Base-by-base conservation (phyloP, 2,113 vertebrate species). In the Mustelus asterias region DNA sequence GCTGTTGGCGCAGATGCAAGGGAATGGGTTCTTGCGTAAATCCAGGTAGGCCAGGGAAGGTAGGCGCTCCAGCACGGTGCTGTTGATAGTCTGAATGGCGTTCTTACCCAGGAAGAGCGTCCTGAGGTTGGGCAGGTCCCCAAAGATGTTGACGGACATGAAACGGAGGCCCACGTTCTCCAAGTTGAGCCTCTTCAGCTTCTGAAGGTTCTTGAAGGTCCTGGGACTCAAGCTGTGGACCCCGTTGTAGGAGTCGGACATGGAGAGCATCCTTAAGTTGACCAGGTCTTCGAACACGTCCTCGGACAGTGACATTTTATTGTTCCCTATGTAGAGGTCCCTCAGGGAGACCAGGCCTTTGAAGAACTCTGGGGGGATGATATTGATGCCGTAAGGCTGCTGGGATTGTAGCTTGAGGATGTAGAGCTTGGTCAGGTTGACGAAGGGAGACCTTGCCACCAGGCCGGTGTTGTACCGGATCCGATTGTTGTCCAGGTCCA, bases 161-260 rank as follows among this genome's bases (percentile, higher is more conserved):
- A 97, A 97, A 41, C 97, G 97, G 29, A 98, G 97, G 65, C 97
- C 97, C 0, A 96, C 97, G 3, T 98, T 99, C 97, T 99, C 98
- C 96, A 98, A 95, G 58, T 94, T n/a, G 85, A 99, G 96, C 37
- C 0, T 96, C 29, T 90, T 96, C 83, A 99, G 96, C 18, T 96
- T 97, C 80, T 69, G 96, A 16, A 98, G 97, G 96, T 98, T 98
- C 97, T 97, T 98, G 96, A 99, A 99, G 95, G 98, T 89, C 1
- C 98, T 98, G 0, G 98, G 97, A 0, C 97, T 96, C 24, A 98
- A 97, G 5, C 97, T 95, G 22, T 97, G 97, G 83, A 96, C 96
- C 0, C 97, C 96, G 0, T 97, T 97, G 0, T 97, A 98, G 58
- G 96, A 98, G 86, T 97, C 97, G 7, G 98, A 97, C 95, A 99